Evolutionary conservation across 2,888 invertebrate species (phyloP), one percentile per base, ranked within the genome.

Genomic region (Drosophila picticornis): DNA sequence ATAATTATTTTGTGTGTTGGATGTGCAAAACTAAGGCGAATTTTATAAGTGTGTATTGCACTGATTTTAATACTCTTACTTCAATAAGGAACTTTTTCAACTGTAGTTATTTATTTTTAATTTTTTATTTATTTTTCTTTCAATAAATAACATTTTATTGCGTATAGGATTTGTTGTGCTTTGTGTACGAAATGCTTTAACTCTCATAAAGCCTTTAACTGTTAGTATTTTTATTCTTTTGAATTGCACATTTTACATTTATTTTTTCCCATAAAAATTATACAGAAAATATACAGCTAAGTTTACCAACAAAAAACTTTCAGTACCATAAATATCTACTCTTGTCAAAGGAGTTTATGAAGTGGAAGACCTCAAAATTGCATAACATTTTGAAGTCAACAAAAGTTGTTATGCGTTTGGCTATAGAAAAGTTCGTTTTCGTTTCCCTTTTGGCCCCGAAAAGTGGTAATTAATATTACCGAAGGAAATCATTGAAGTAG

Each of bases 381-480:
- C 10, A 25, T 5, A 38, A 32, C 2, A 40, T 50, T 51, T 50
- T 36, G 19, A 43, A 56, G 46, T 36, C 29, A 61, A 31, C 16
- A 64, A 61, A 69, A 61, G 25, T 69, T 65, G 55, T 29, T 43
- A 34, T 22, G n/a, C n/a, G 13, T 27, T 25, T 29, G 43, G 34
- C 34, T 29, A 25, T 50, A 48, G 40, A 61, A 61, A 55, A 77
- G 34, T 58, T 50, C 36, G 32, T 13, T 73, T 52, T 27, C 59
- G 52, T 56, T 66, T 55, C 52, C 51, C 34, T 73, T 56, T 38
- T 29, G 51, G 16, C 4, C 16, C n/a, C 5, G 13, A 10, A 75
- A 81, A 77, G 38, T 65, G 68, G 78, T 78, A 78, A 78, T 78
- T 78, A 78, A 81, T 81, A 78, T 53, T 72, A 51, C 51, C 51